A percentile compares a stretch with the other conserved stretches of the same genome.
Evolutionary conservation across 2,797 vertebrate species (phyloP).

Genomic region (Hypotaenidia philippensis): DNA sequence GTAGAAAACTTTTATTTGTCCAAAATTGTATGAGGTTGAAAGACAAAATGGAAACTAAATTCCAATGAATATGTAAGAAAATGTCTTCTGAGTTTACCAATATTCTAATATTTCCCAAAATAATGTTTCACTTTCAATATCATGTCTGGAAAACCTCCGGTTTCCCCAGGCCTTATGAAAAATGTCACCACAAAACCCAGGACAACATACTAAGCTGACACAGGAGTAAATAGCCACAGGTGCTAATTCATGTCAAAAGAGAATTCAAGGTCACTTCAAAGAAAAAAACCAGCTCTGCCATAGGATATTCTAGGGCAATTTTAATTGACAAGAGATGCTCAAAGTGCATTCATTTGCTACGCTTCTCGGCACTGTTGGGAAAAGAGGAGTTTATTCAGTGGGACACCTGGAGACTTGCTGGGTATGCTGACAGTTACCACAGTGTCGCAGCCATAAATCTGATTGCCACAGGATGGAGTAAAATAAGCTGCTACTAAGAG

Average conservation of each 20-base stretch:
- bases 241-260: neutral
- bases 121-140: neutral
- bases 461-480: neutral
- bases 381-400: neutral
- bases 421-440: neutral
- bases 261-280: slow-evolving; percentile 40
- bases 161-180: slow-evolving; percentile 26
- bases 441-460: neutral
- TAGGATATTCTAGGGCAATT: neutral
- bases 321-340: neutral
- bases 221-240: slow-evolving; percentile 47
- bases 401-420: neutral
- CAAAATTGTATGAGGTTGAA: neutral
- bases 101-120: slow-evolving; percentile 18
- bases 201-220: slow-evolving; percentile 35
- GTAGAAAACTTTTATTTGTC: neutral
- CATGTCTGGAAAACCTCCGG: slow-evolving; percentile 18
- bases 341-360: neutral
- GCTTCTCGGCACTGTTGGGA: neutral
- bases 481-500: neutral
- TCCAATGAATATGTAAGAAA: slow-evolving; percentile 7
- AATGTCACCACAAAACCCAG: neutral
- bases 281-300: neutral
- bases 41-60: slow-evolving; percentile 15
- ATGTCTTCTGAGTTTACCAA: neutral